Conservation (phyloP, 2,113 vertebrate genomes). For the Aptenodytes patagonicus region DNA sequence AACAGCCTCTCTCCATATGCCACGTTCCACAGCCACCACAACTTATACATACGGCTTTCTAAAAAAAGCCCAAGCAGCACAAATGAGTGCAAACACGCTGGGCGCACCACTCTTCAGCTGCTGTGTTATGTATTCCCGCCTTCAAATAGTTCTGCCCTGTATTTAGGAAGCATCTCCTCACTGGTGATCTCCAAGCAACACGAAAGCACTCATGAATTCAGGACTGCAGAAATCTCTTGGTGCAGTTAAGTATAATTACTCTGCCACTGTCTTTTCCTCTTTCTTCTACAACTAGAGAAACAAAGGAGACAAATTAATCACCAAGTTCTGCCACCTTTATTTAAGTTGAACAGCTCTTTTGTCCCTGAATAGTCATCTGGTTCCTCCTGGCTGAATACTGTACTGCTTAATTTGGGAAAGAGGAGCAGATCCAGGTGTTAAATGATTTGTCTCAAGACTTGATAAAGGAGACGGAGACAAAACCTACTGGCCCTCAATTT, state of each 20-base stretch:
- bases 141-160: neutral
- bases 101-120: neutral
- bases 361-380: neutral
- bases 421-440: neutral
- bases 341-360: neutral
- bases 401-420: neutral
- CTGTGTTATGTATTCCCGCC: neutral
- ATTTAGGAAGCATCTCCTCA: neutral
- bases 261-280: neutral
- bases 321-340: constrained; percentile 9
- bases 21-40: fast-evolving
- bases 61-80: neutral
- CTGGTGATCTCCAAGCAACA: neutral
- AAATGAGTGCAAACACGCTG: neutral
- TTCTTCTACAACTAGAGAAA: neutral
- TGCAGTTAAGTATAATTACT: constrained; percentile 14
- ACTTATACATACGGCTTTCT: neutral
- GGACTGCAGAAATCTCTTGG: neutral
- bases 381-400: neutral
- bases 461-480: neutral
- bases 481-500: neutral
- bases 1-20: neutral
- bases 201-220: neutral
- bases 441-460: neutral
- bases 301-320: constrained; percentile 14